A percentile compares a stretch with the other conserved stretches of the same genome.
Conservation (phyloP, 2,113 vertebrate genomes). For the Oostethus manadensis region DNA sequence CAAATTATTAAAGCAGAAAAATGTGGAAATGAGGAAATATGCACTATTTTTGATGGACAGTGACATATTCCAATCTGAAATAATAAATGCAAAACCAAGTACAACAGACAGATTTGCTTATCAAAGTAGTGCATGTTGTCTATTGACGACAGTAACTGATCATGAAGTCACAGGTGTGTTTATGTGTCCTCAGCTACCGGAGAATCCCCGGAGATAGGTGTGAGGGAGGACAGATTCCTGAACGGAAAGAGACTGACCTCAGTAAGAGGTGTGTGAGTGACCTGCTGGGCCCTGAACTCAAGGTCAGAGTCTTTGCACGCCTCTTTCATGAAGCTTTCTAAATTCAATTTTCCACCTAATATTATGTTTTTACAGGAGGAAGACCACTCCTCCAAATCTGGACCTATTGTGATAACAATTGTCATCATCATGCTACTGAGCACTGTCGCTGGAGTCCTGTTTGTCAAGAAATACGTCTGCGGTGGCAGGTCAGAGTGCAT, state of each 20-base stretch:
- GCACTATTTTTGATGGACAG: no score
- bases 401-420: constrained; percentile 72
- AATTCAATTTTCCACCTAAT: not conserved
- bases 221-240: constrained; percentile 73
- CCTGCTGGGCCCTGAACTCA: constrained; percentile 54
- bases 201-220: constrained; percentile 94
- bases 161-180: constrained; percentile 16
- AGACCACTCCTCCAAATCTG: constrained; percentile 62
- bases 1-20: no score
- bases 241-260: constrained; percentile 79
- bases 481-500: constrained; percentile 81
- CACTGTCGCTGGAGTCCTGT: constrained; percentile 69
- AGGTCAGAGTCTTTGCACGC: constrained; percentile 46
- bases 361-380: constrained; percentile 33
- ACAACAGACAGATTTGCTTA: no score
- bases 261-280: constrained; percentile 78
- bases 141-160: not conserved
- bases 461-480: constrained; percentile 91
- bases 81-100: no score
- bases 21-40: no score
- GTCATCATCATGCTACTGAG: constrained; percentile 77
- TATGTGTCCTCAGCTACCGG: constrained; percentile 76
- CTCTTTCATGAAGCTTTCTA: not conserved
- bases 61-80: no score
- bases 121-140: not conserved